These are phyloP conservation scores for Calonectris borealis DNA, from an alignment of 2,113 vertebrate genomes.

Conservation along the genomic window DNA sequence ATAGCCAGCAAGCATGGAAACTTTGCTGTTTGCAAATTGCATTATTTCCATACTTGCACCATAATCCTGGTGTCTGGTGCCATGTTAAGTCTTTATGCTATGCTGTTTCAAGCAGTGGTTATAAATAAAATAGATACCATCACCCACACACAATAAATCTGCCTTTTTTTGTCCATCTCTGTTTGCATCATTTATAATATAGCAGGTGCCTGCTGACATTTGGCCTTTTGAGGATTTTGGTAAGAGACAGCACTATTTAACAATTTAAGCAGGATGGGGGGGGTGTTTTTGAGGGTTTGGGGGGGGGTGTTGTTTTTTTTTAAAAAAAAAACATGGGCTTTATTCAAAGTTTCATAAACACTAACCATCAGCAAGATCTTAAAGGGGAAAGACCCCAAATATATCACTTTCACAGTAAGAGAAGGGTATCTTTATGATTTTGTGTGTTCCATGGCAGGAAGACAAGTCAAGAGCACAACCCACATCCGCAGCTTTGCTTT, in stretches of 20 bases:
- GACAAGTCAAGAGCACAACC: neutral
- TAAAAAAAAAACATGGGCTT: neutral
- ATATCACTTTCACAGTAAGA: neutral
- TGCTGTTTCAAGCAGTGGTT: neutral
- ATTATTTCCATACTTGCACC: neutral
- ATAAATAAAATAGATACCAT: constrained; percentile 16
- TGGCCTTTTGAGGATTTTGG: neutral
- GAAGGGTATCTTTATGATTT: neutral
- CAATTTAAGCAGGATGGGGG: neutral
- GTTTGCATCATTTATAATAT: neutral
- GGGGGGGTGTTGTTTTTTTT: neutral
- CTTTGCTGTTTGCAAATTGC: neutral
- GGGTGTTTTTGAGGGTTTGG: neutral
- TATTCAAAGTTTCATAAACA: neutral
- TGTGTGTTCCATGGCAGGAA: neutral
- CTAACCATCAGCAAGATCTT: neutral
- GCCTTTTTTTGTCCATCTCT: neutral
- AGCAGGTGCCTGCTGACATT: neutral
- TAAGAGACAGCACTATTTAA: neutral
- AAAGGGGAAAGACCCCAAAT: neutral
- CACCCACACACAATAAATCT: neutral
- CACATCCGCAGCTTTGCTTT: neutral
- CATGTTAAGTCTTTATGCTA: neutral
- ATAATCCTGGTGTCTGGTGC: neutral
- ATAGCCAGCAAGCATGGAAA: neutral